Evolutionary conservation across 1,140 invertebrate genomes (phyloP), one percentile per base, ranked within the genome.

Genomic region (Bombyx mandarina): DNA sequence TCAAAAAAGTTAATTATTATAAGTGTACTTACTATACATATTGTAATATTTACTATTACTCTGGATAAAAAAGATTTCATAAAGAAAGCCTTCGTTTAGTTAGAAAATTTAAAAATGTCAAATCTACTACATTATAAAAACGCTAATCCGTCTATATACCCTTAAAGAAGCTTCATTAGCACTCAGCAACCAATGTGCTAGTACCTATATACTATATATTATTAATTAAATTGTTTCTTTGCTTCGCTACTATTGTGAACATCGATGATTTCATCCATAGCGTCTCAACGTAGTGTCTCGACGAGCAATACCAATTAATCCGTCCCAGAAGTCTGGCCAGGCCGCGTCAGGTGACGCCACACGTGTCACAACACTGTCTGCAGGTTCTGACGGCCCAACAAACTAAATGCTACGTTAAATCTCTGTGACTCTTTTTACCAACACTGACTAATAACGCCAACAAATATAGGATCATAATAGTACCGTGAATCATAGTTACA

Each of bases 251-350:
- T 65, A 62, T 63, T 35, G 26, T 63, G 60, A 63, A 61, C 60
- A 65, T 53, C 56, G 58, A 68, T 65, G 60, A 65, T 63, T 65
- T 65, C 59, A 69, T 60, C 51, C 44, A 56, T 43, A 42, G 46
- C 55, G 53, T 64, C 57, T 60, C 64, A 54, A 60, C 61, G 50
- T 48, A 54, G 12, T 55, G 58, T 60, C 53, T 61, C 52, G 57
- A 61, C 56, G 52, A 57, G 57, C 47, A 42, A 60, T 61, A 57
- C 57, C 67, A 63, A 70, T 70, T 67, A 70, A 70, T 62, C 49
- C 57, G 60, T 65, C 58, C 54, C 55, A 58, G 49, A 54, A 22
- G 62, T 67, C 58, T 62, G 35, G 60, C 61, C 56, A 60, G 58
- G 22, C 45, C 26, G 42, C 48, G 59, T 58, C 56, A 43, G 46